Conservation (phyloP, 2,113 vertebrate species). For the Phalacrocorax carbo region DNA sequence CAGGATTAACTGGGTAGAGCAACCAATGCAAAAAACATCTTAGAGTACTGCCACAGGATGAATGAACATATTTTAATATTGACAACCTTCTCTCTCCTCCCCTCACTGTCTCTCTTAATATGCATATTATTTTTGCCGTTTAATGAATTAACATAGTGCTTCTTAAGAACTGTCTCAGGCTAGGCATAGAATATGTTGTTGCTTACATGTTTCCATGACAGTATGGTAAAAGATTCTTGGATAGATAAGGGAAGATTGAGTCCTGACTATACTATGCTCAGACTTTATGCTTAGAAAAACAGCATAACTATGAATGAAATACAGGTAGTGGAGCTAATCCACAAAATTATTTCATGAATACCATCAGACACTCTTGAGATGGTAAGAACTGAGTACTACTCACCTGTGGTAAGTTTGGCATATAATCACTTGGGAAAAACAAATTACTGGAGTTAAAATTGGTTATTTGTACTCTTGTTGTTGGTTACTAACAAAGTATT, state of each 20-base stretch:
- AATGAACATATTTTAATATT: neutral
- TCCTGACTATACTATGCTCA: neutral
- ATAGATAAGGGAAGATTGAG: neutral
- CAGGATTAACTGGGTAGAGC: neutral
- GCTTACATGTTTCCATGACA: neutral
- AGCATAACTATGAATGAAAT: neutral
- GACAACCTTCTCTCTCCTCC: neutral
- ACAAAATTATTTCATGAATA: neutral
- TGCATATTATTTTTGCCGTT: neutral
- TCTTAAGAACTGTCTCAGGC: neutral
- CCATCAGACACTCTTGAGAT: neutral
- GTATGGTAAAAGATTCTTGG: neutral
- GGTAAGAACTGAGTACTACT: neutral
- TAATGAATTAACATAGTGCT: neutral
- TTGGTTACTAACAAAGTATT: neutral
- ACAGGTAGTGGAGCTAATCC: neutral
- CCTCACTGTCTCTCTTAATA: neutral
- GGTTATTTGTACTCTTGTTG: neutral
- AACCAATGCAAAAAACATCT: conserved; percentile 1
- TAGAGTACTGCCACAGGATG: neutral
- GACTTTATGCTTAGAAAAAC: neutral
- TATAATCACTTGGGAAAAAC: neutral
- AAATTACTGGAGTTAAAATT: neutral
- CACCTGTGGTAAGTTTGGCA: neutral
- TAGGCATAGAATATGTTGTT: neutral